These are phyloP conservation scores for Eriosoma lanigerum DNA, from an alignment of 1,140 invertebrate species.

Conservation along the genomic window DNA sequence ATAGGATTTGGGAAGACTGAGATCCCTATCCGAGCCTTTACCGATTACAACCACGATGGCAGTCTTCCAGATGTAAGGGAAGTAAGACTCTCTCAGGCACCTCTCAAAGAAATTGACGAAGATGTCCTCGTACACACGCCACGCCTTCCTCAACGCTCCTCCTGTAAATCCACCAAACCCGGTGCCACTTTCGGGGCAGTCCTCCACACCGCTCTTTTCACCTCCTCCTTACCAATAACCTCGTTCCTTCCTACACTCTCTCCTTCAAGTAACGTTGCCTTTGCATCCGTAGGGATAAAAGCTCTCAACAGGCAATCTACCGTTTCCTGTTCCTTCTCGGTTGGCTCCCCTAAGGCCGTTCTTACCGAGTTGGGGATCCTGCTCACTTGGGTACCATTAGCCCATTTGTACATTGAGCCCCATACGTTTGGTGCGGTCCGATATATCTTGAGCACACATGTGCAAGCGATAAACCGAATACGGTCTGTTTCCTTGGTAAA, in stretches of 20 bases:
- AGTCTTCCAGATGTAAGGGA: conserved; percentile 1
- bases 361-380: not conserved
- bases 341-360: too few species aligned
- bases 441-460: too few species aligned
- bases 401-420: not conserved
- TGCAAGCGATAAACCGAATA: too few species aligned
- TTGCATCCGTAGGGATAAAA: not conserved
- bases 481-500: too few species aligned
- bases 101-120: not conserved
- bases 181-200: conserved; percentile 10
- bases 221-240: not conserved
- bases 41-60: not conserved
- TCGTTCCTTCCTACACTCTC: not conserved
- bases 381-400: not conserved
- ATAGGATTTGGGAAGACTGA: not conserved
- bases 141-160: not conserved
- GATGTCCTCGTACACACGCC: not conserved
- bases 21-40: not conserved
- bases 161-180: not conserved
- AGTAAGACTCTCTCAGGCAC: not conserved
- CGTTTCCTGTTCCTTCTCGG: not conserved
- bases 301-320: not conserved
- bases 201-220: not conserved
- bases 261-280: rapidly evolving
- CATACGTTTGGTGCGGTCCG: not conserved